Conservation (phyloP, 2,888 invertebrate species). For the Orthonevra nobilis region DNA sequence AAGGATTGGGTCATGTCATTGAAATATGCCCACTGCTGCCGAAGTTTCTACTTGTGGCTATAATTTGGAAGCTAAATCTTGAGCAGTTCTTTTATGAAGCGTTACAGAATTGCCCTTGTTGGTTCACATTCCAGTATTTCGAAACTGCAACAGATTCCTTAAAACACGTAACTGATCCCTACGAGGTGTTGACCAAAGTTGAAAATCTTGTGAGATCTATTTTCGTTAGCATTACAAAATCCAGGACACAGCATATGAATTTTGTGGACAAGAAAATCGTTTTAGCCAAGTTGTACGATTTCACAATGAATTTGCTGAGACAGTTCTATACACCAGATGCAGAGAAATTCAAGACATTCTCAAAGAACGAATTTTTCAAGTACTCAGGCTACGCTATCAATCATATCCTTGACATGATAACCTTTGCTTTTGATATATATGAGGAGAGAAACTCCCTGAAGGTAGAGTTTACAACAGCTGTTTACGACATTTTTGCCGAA, state of each 20-base stretch:
- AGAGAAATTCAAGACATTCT: constrained; percentile 73
- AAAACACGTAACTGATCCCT: constrained; percentile 74
- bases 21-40: constrained; percentile 74
- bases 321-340: constrained; percentile 75
- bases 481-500: constrained; percentile 73
- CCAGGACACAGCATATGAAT: constrained; percentile 72
- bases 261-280: constrained; percentile 74
- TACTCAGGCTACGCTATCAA: constrained; percentile 74
- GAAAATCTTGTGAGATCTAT: constrained; percentile 73
- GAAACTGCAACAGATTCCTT: constrained; percentile 74
- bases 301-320: constrained; percentile 74
- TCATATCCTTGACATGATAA: constrained; percentile 73
- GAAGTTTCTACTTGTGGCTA: constrained; percentile 73
- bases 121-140: constrained; percentile 76
- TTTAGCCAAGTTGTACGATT: constrained; percentile 73
- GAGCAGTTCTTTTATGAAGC: constrained; percentile 75
- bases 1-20: constrained; percentile 73
- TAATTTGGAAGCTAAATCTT: constrained; percentile 75
- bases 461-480: constrained; percentile 65
- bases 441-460: constrained; percentile 66
- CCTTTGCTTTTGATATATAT: constrained; percentile 73
- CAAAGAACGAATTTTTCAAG: constrained; percentile 72
- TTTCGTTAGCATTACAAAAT: constrained; percentile 73
- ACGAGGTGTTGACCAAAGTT: constrained; percentile 74
- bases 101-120: constrained; percentile 74